Evolutionary conservation across 2,888 invertebrate species (phyloP).

Genomic region (Steinernema hermaphroditum): DNA sequence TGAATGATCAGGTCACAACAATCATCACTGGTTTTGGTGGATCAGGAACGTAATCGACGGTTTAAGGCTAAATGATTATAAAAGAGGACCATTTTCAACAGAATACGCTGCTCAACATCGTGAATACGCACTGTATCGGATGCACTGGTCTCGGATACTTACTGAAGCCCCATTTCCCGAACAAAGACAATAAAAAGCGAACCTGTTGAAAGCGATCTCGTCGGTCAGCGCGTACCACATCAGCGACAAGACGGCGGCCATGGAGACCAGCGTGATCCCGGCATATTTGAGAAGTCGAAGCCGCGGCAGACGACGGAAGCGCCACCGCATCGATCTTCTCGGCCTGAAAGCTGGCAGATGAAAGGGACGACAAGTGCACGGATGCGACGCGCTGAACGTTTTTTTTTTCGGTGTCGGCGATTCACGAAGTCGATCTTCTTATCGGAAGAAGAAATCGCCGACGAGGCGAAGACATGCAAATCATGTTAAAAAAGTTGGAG

Average conservation of each 20-base stretch:
- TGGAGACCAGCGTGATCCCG: neutral
- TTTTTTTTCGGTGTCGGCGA: neutral
- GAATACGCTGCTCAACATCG: too few species aligned
- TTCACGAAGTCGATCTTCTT: neutral
- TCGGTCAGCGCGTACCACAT: neutral
- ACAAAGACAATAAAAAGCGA: neutral
- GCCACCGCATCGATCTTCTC: slow-evolving; percentile 13
- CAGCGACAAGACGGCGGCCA: neutral
- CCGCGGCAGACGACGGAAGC: neutral
- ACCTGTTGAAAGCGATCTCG: slow-evolving; percentile 19
- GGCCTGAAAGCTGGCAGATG: neutral
- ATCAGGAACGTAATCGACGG: too few species aligned
- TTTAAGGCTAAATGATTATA: too few species aligned
- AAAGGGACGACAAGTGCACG: neutral
- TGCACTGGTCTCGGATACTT: too few species aligned
- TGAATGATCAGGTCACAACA: too few species aligned
- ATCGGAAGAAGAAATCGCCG: neutral
- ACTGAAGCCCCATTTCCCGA: too few species aligned
- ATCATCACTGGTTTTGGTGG: too few species aligned
- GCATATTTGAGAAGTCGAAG: neutral
- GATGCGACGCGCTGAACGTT: neutral
- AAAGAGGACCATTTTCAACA: too few species aligned
- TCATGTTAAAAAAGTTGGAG: neutral
- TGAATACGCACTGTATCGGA: too few species aligned
- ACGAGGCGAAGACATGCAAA: neutral